Percentiles rank a stretch among this genome's conserved stretches.
Conservation (phyloP, 2,797 vertebrate species). For the Rhadinocentrus ornatus region DNA sequence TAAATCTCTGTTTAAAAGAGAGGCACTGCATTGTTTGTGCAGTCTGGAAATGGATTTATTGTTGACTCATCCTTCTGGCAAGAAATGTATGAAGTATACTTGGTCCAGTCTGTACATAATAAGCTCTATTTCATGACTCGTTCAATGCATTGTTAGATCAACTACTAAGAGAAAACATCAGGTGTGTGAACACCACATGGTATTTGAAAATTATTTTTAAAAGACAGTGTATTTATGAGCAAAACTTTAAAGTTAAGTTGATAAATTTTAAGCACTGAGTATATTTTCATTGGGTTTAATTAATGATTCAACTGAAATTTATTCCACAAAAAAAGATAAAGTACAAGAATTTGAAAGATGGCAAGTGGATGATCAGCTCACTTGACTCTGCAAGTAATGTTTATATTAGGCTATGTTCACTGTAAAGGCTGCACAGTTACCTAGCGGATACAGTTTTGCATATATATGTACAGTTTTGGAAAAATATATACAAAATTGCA, state of each 20-base stretch:
- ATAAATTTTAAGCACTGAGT: neutral
- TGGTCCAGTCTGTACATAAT: conserved; percentile 24
- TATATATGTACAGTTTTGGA: no score
- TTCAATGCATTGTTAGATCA: conserved; percentile 34
- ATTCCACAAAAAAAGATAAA: neutral
- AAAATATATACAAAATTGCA: no score
- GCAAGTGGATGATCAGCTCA: neutral
- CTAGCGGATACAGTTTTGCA: no score
- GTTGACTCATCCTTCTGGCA: conserved; percentile 36
- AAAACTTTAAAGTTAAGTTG: neutral
- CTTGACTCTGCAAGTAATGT: neutral
- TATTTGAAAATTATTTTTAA: neutral
- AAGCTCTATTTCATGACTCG: conserved; percentile 18
- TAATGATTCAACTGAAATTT: neutral
- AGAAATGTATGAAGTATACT: conserved; percentile 15
- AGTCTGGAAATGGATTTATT: conserved; percentile 25
- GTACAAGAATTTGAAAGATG: neutral
- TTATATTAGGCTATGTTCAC: no score
- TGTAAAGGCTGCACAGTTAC: no score
- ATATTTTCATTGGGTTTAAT: neutral
- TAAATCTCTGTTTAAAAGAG: neutral
- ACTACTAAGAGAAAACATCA: conserved; percentile 44
- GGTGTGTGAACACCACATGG: conserved; percentile 27
- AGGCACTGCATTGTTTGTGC: conserved; percentile 35
- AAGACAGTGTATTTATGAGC: neutral